Evolutionary conservation across 2,888 invertebrate species (phyloP).

Genomic region (Hypomecis atomaria): DNA sequence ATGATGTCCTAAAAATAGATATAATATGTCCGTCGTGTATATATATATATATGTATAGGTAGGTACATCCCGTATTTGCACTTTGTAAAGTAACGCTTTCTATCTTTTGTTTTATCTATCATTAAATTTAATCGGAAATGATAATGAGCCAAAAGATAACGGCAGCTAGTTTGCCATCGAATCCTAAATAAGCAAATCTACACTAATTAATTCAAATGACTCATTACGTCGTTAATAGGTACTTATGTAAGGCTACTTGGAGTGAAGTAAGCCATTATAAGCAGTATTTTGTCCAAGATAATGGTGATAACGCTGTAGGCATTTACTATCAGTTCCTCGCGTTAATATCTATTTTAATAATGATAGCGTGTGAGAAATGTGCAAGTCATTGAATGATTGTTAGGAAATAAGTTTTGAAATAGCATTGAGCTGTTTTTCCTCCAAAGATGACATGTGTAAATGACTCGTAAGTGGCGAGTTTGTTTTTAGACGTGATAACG

Average conservation of each 20-base stretch:
- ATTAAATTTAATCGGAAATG: too few species aligned
- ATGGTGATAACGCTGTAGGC: slow-evolving; percentile 8
- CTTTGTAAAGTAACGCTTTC: too few species aligned
- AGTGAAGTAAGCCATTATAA: slow-evolving; percentile 19
- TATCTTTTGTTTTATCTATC: too few species aligned
- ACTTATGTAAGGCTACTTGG: neutral
- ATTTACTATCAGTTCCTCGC: slow-evolving; percentile 7
- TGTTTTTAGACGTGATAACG: neutral
- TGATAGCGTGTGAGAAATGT: neutral
- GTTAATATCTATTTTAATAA: slow-evolving; percentile 1
- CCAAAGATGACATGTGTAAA: too few species aligned
- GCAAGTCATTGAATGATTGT: neutral
- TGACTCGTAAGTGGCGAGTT: neutral
- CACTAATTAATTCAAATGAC: neutral
- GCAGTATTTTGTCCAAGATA: slow-evolving; percentile 16
- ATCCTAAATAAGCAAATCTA: too few species aligned
- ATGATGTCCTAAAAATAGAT: too few species aligned
- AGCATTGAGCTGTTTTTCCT: neutral
- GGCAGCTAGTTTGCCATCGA: too few species aligned
- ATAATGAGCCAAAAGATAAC: too few species aligned
- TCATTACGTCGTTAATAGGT: neutral
- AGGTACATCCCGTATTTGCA: too few species aligned
- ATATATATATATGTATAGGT: too few species aligned
- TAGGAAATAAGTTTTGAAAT: neutral
- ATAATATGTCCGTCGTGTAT: too few species aligned